Evolutionary conservation across 1,140 invertebrate species (phyloP), one percentile per base, ranked within the genome.

Genomic region (Parapsyche elsis): DNA sequence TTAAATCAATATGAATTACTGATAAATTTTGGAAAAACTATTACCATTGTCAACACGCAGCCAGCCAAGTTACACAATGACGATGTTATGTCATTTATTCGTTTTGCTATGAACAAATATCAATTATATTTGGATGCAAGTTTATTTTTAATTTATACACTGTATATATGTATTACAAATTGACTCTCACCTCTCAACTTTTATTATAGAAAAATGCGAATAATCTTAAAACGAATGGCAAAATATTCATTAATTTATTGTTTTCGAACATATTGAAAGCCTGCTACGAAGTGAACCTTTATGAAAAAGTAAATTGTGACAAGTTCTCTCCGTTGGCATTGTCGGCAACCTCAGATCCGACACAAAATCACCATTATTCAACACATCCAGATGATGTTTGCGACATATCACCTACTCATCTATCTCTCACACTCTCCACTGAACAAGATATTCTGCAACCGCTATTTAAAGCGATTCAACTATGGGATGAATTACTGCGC

Each of bases 311-410:
- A 16, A 78, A 71, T 7, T 77, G 61, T 16, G 49, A 76, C 12
- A 70, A 71, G 24, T 53, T 53, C 5, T 67, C 74, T 46, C 61
- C 30, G 19, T 38, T 78, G 12, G 21, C 30, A n/a, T n/a, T n/a
- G 45, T 4, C 9, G 24, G 67, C 38, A 5, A 16, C 14, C 23
- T 53, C 26, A 71, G 26, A 30, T 53, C 9, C 64, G 46, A 7
- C 19, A n/a, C 4, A n/a, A 71, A 12, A n/a, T 45, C 7, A 76
- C 19, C 61, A 79, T 45, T 26, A 38, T 14, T n/a, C 73, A 16
- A 12, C 59, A 0, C 80, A 83, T 73, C 82, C 80, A 0, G 82
- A 83, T 23, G 82, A 83, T 49, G 71, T 45, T 21, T 83, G 82
- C 45, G 82, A 83, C 21, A 76, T 83, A 14, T 24, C 75, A 14